Conservation (phyloP, 2,888 invertebrate genomes). For the Pasiphila rectangulata region DNA sequence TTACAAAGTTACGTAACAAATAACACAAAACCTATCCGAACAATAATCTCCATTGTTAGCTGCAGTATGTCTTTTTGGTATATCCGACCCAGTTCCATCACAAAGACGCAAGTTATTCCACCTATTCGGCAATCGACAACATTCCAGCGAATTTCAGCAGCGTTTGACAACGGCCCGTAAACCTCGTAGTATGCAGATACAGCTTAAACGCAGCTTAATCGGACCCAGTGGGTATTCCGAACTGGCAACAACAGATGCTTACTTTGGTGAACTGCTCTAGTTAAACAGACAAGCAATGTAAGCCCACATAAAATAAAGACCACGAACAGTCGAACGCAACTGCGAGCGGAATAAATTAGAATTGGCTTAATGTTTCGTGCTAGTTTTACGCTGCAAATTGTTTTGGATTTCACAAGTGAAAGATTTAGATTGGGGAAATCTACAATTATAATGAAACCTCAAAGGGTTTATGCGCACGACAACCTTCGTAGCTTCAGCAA, state of each 20-base stretch:
- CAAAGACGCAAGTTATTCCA: constrained; percentile 48
- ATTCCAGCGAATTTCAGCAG: constrained; percentile 43
- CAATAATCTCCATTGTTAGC: too few relatives aligned
- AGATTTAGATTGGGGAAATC: too few relatives aligned
- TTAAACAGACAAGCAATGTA: constrained; percentile 15
- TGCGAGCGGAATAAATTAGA: not conserved
- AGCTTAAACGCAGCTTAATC: constrained; percentile 22
- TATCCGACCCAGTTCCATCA: constrained; percentile 7
- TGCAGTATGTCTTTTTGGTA: too few relatives aligned
- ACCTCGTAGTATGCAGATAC: constrained; percentile 27
- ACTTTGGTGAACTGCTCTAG: constrained; percentile 16
- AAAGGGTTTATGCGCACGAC: too few relatives aligned
- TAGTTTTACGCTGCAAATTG: not conserved
- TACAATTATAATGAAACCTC: too few relatives aligned
- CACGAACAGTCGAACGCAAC: constrained; percentile 3
- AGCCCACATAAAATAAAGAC: constrained; percentile 11
- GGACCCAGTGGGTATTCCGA: constrained; percentile 22
- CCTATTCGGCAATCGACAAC: constrained; percentile 53
- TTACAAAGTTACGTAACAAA: too few relatives aligned
- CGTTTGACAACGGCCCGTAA: constrained; percentile 30
- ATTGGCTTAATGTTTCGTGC: constrained; percentile 7
- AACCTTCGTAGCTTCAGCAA: too few relatives aligned
- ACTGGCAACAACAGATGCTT: constrained; percentile 26
- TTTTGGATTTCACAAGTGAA: not conserved
- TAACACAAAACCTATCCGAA: too few relatives aligned